Evolutionary conservation across 2,888 invertebrate species (phyloP), one percentile per base, ranked within the genome.

Genomic region (Andrena bicolor): DNA sequence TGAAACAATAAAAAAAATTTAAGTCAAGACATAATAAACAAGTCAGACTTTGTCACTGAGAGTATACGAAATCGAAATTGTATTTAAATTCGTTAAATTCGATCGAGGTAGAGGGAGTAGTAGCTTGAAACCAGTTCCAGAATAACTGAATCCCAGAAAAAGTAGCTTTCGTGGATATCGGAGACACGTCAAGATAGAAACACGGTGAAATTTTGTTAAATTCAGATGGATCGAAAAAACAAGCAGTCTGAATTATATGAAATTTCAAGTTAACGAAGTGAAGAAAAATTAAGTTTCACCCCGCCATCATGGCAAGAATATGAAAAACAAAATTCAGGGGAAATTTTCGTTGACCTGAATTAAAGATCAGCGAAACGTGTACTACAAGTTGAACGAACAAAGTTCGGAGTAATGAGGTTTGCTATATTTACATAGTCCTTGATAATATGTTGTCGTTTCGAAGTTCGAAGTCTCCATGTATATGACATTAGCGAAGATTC

Each of bases 231-330:
- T 76, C 30, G 41, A 10, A 35, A 76, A 23, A 63, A 48, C 30
- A 63, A 63, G 41, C 41, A 63, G 71, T 71, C 6, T 26, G n/a
- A 53, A 53, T 76, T 71, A 48, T 53, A 41, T 32, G 41, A 71
- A 76, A 23, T 41, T 61, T 61, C 16, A 13, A 35, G 10, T 63
- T 30, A 30, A 71, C 8, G 28, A 35, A 76, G 28, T 23, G 28
- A 13, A 28, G 53, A 23, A 20, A 76, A 56, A 53, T 30, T 41
- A 56, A 71, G 28, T 41, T 41, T 41, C 28, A 61, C 2, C 30
- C 10, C 28, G 61, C 8, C 16, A 56, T 13, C 23, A 3, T 1
- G 10, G 4, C 4, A 30, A n/a, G 16, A 16, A 23, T n/a, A 66
- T 23, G n/a, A 58, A 72, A 56, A 56, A 56, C 23, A 56, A 56